Base-by-base conservation (phyloP, 2,888 invertebrate genomes). In the Drosophila meridionalis region DNA sequence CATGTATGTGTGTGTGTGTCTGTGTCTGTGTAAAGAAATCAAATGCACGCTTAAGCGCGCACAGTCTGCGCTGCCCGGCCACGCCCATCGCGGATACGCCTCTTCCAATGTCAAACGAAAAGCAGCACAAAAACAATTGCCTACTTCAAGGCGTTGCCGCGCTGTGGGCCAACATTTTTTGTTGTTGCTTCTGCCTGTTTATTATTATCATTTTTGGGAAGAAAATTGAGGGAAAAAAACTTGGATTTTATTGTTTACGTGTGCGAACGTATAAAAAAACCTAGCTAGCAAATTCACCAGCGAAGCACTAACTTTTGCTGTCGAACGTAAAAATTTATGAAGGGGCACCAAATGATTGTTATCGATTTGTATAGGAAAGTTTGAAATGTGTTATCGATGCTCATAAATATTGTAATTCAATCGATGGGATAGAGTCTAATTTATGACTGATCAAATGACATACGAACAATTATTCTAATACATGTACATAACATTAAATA, bases 71-170 rank as follows among this genome's bases (percentile, higher is more conserved):
- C 40, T 38, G 38, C 45, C 50, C 57, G n/a, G 55, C 14, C 52
- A 40, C 60, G 20, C 50, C 60, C 60, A 32, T 20, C 26, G 20
- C 32, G 28, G 56, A 45, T 65, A 70, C 69, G 64, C 77, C 70
- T 73, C 45, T n/a, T 26, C 26, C 57, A 61, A 72, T 68, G 65
- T 64, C 87, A 82, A 69, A 52, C 55, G 58, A 52, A 60, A 57
- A 53, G 26, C 53, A 42, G 45, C 69, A 72, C 43, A 69, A 83
- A 78, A 90, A 87, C 78, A 81, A 86, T 90, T 90, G 77, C 77
- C 80, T 76, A 76, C 79, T 80, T 78, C 47, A 58, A 59, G 74
- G 72, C 71, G 67, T 45, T n/a, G 52, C 38, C 36, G 34, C 56
- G 20, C 58, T 66, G 59, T 65, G 43, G 32, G 57, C 9, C 32